phyloP scores from a whole-genome alignment of 2,797 vertebrate genomes.

The Botia kubotai region DNA sequence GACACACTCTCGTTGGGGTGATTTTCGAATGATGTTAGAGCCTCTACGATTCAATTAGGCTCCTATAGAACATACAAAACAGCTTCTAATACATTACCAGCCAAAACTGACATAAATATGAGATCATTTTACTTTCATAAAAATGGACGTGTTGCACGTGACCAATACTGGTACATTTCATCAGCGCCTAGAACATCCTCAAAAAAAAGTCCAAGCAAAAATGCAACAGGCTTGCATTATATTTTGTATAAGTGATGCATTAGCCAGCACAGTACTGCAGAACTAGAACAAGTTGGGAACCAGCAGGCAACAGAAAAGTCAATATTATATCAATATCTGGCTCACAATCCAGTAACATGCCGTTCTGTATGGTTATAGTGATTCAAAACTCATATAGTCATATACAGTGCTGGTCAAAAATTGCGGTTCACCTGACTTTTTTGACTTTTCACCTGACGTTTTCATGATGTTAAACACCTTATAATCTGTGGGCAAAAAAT shows the following conservation, averaged over 20 bases:
- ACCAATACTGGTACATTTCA: slow-evolving; percentile 68
- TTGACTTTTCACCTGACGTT: no score
- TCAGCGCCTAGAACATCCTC: slow-evolving; percentile 63
- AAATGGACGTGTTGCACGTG: slow-evolving; percentile 60
- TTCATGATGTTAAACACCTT: background rate
- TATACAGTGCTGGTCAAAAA: background rate
- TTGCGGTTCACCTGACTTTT: background rate
- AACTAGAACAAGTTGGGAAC: background rate
- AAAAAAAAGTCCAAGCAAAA: slow-evolving; percentile 28
- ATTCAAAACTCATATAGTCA: background rate
- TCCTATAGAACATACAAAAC: slow-evolving; percentile 56
- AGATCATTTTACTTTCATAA: slow-evolving; percentile 46
- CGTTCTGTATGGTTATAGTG: background rate
- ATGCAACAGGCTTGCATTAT: slow-evolving; percentile 49
- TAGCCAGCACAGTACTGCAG: slow-evolving; percentile 53
- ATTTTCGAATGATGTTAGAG: slow-evolving; percentile 50
- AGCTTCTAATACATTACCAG: slow-evolving; percentile 61
- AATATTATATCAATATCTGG: background rate
- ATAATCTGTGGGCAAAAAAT: background rate
- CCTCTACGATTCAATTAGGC: slow-evolving; percentile 49
- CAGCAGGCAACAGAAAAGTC: background rate
- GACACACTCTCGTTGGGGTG: slow-evolving; percentile 39
- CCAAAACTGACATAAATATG: slow-evolving; percentile 61
- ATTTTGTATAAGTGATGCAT: slow-evolving; percentile 56
- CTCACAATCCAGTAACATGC: background rate